phyloP scores from a whole-genome alignment of 2,797 vertebrate species.

The Artibeus lituratus region DNA sequence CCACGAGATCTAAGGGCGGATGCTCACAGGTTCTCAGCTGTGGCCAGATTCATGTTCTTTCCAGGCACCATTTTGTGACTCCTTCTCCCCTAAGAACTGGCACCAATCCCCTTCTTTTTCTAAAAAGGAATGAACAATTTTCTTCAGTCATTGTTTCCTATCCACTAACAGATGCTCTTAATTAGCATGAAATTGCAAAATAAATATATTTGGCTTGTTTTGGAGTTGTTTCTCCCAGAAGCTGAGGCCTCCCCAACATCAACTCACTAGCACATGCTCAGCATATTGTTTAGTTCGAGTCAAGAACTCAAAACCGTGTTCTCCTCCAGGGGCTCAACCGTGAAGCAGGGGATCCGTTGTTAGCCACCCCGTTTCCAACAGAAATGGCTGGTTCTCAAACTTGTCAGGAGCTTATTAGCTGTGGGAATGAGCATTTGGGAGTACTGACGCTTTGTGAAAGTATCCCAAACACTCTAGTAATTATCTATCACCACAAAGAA shows the following conservation, averaged over 20 bases:
- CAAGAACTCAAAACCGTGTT: not conserved
- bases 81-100: not conserved
- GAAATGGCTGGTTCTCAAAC: not conserved
- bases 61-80: not conserved
- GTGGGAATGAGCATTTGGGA: not conserved
- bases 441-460: not conserved
- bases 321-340: not conserved
- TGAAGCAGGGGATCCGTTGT: not conserved
- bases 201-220: slow-evolving; percentile 64
- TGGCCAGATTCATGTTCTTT: not conserved
- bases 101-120: not conserved
- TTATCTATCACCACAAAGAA: not conserved
- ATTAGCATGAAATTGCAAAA: slow-evolving; percentile 64
- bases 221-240: slow-evolving; percentile 46
- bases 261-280: not conserved
- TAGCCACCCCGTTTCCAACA: not conserved
- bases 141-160: slow-evolving; percentile 28
- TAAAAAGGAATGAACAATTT: slow-evolving; percentile 47
- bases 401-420: not conserved
- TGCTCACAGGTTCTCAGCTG: not conserved
- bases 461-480: not conserved
- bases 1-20: not conserved
- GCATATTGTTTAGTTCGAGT: not conserved
- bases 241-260: not conserved
- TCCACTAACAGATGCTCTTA: slow-evolving; percentile 63